Evolutionary conservation across 2,113 vertebrate species (phyloP).

Genomic region (Chlamydotis undulata): DNA sequence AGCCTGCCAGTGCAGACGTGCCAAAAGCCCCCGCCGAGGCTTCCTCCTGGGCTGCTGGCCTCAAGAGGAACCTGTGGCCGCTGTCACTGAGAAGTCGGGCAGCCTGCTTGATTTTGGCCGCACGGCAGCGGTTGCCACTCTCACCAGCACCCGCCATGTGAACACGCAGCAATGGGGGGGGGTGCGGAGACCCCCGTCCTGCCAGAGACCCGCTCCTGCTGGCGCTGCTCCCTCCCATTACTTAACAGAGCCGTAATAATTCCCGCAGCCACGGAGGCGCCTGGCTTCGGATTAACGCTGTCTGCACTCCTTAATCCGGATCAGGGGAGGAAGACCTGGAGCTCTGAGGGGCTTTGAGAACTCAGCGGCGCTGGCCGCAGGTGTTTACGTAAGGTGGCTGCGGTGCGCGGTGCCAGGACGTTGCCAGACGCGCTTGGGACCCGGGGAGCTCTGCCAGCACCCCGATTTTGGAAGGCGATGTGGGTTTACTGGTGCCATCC

Average conservation of each 20-base stretch:
- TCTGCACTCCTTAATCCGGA: background rate
- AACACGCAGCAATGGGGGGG: rapidly evolving
- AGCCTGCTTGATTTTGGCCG: rapidly evolving
- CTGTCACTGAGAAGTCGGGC: background rate
- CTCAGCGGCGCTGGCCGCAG: background rate
- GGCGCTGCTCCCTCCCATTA: background rate
- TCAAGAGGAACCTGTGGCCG: background rate
- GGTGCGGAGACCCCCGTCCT: background rate
- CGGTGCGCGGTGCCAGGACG: rapidly evolving
- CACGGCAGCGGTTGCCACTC: rapidly evolving
- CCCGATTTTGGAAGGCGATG: background rate
- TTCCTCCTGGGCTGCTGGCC: background rate
- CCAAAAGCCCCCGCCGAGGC: background rate
- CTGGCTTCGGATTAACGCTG: background rate
- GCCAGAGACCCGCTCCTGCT: rapidly evolving
- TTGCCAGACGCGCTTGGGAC: background rate
- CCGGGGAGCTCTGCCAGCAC: background rate
- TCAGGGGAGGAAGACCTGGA: constrained; percentile 16
- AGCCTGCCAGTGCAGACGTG: rapidly evolving
- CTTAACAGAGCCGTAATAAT: background rate
- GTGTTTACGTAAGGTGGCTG: constrained; percentile 25
- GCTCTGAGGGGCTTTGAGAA: constrained; percentile 47
- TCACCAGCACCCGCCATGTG: rapidly evolving
- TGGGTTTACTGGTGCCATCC: rapidly evolving
- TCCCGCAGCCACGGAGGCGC: background rate